A percentile compares a stretch with the other conserved stretches of the same genome.
phyloP scores from a whole-genome alignment of 1,140 invertebrate genomes.

The Carposina sasakii region DNA sequence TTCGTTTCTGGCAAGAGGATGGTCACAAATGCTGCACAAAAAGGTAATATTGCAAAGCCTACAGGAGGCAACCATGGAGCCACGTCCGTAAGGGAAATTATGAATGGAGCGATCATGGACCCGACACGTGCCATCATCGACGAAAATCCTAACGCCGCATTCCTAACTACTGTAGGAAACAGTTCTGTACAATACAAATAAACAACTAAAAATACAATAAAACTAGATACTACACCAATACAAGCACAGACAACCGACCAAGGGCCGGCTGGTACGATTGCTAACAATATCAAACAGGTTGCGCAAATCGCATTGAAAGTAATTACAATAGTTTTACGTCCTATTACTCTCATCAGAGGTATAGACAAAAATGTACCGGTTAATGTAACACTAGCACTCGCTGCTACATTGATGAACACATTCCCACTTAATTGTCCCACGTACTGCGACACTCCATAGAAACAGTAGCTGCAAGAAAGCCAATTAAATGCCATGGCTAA shows the following conservation, averaged over 20 bases:
- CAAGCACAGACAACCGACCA: slow-evolving; percentile 74
- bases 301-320: slow-evolving; percentile 74
- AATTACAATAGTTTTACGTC: slow-evolving; percentile 75
- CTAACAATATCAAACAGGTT: slow-evolving; percentile 73
- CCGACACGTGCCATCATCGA: slow-evolving; percentile 80
- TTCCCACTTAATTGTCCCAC: slow-evolving; percentile 80
- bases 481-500: slow-evolving; percentile 80
- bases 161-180: slow-evolving; percentile 80
- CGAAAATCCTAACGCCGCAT: slow-evolving; percentile 77
- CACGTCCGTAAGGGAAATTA: slow-evolving; percentile 65
- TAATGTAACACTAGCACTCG: slow-evolving; percentile 76
- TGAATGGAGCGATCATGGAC: slow-evolving; percentile 78
- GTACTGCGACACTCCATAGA: slow-evolving; percentile 84
- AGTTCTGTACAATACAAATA: slow-evolving; percentile 81
- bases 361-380: slow-evolving; percentile 77
- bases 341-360: slow-evolving; percentile 75
- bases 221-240: slow-evolving; percentile 79
- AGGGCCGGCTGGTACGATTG: slow-evolving; percentile 62
- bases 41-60: slow-evolving; percentile 78
- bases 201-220: slow-evolving; percentile 77
- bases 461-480: slow-evolving; percentile 81
- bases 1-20: slow-evolving; percentile 84
- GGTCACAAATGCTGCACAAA: slow-evolving; percentile 78
- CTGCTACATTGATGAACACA: slow-evolving; percentile 81
- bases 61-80: slow-evolving; percentile 77